These are phyloP conservation scores for Chiloscyllium plagiosum DNA, from an alignment of 2,113 vertebrate species.

Conservation along the genomic window DNA sequence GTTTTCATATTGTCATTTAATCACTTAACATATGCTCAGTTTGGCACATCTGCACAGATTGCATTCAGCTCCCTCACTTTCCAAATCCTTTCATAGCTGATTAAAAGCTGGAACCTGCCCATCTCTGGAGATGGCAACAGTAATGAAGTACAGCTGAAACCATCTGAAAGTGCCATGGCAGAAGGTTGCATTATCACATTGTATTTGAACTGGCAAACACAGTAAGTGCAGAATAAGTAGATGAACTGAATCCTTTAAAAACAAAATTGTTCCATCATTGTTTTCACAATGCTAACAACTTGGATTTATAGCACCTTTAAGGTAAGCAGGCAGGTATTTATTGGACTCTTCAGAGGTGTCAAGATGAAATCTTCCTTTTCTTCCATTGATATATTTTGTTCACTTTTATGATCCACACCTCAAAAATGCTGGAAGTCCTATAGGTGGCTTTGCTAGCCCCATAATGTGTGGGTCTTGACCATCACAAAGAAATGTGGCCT, in stretches of 20 bases:
- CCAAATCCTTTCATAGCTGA: slow-evolving; percentile 5
- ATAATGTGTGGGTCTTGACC: too few species aligned
- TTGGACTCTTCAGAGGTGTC: too few species aligned
- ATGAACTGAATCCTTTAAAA: slow-evolving; percentile 5
- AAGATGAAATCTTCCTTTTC: too few species aligned
- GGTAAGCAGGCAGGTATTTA: background rate
- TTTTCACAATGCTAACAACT: background rate
- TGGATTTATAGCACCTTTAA: background rate
- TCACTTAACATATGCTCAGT: background rate
- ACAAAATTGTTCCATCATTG: background rate
- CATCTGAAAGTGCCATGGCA: background rate
- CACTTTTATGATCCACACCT: too few species aligned
- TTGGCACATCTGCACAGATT: background rate
- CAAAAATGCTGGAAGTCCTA: too few species aligned
- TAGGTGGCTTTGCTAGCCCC: too few species aligned
- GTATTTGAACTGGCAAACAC: background rate
- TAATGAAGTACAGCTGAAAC: background rate
- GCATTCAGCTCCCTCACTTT: background rate
- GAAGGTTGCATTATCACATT: background rate
- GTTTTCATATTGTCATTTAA: background rate
- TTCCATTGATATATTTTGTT: too few species aligned
- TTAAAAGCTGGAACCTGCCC: background rate
- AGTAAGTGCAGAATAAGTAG: background rate
- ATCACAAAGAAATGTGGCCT: too few species aligned
- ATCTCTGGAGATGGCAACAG: background rate